Evolutionary conservation across 2,888 invertebrate species (phyloP), one percentile per base, ranked within the genome.

Genomic region (Dusona sp.): DNA sequence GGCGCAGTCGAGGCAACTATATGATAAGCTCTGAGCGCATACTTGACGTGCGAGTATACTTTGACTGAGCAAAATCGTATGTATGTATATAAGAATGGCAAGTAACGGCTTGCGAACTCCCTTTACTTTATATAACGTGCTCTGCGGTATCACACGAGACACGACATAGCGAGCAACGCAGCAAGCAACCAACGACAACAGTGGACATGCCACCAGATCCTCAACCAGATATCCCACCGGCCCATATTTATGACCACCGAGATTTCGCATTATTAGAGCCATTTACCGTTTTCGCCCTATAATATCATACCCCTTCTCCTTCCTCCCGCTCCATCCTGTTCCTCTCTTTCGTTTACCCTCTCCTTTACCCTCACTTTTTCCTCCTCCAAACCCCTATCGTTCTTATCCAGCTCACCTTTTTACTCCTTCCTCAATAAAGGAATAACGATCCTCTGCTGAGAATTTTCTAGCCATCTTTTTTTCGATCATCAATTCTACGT

Each of bases 201-300:
- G 79, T 90, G 89, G 92, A 92, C 92, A 92, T 92, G 92, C 92
- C 92, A 93, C 92, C 89, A 93, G 93, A 94, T 94, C 90, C 89
- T 85, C 83, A 74, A 83, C 78, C 87, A 88, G 94, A 94, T 94
- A 94, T 92, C 91, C 89, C 89, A 90, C 89, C 88, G 89, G 90
- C 91, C 92, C 92, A 91, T 94, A 94, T 94, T 94, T 94, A 94
- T 93, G 92, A 90, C 91, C 90, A 89, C 87, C 91, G 90, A 94
- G 94, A 94, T 94, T 93, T 94, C 92, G 91, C 93, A 92, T 94
- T 94, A 94, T 94, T 94, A 94, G 92, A 91, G 93, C 92, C 92
- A 92, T 94, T 94, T 92, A 92, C 91, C 91, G 92, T 92, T 92
- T 94, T 92, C 91, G 91, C 91, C 90, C 91, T 90, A 90, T 93